Conservation (phyloP, 2,113 vertebrate species). For the Prunella himalayana region DNA sequence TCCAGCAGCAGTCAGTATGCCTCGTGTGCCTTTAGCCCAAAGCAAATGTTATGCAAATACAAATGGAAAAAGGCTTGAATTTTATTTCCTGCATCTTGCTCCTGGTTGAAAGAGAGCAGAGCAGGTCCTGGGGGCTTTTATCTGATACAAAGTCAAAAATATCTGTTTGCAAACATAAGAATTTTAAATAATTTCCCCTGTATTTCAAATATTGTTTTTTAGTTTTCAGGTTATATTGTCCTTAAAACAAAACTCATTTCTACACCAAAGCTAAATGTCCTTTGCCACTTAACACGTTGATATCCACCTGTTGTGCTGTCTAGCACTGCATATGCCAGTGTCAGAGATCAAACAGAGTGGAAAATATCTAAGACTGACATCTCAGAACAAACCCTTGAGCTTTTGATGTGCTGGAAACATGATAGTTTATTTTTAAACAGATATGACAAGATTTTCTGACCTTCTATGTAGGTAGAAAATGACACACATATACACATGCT, state of each 20-base stretch:
- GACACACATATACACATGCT: fast-evolving
- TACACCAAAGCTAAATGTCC: not conserved
- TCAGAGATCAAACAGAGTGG: not conserved
- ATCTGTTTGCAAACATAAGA: not conserved
- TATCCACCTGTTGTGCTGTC: not conserved
- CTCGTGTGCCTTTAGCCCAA: fast-evolving
- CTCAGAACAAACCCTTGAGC: not conserved
- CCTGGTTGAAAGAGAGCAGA: not conserved
- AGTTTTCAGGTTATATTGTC: not conserved
- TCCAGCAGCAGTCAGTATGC: not conserved
- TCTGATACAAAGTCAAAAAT: not conserved
- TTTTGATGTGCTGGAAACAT: not conserved
- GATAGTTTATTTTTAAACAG: not conserved
- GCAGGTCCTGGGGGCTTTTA: not conserved
- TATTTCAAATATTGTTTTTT: not conserved
- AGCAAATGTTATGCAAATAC: not conserved
- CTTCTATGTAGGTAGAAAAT: not conserved
- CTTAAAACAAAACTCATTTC: not conserved
- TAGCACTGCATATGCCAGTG: not conserved
- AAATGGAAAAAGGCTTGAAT: not conserved
- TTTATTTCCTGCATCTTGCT: not conserved
- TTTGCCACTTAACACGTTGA: not conserved
- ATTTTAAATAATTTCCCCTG: not conserved
- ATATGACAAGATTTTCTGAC: not conserved
- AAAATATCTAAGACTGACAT: not conserved